Evolutionary conservation across 2,113 vertebrate genomes (phyloP).

Genomic region (Zeus faber): DNA sequence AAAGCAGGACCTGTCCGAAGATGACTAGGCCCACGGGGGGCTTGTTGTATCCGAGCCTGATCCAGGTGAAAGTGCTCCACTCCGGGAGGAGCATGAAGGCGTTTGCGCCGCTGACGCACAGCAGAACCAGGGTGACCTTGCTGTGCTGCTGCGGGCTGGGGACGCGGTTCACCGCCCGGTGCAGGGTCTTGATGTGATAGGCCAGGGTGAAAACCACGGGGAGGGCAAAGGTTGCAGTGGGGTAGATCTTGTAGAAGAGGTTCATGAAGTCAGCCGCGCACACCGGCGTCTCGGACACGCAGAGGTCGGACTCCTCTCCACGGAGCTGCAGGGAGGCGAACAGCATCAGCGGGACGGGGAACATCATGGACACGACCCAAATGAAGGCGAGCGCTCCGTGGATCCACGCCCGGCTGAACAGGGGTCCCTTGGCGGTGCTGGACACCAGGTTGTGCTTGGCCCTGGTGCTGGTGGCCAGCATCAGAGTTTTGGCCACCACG

Average conservation of each 20-base stretch:
- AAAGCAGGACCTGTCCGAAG: slow-evolving; percentile 67
- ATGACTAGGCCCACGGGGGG: slow-evolving; percentile 66
- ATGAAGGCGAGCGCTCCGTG: slow-evolving; percentile 48
- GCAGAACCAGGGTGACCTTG: slow-evolving; percentile 62
- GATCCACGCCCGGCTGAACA: slow-evolving; percentile 48
- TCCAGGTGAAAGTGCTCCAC: slow-evolving; percentile 77
- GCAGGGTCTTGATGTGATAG: slow-evolving; percentile 68
- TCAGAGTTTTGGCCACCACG: slow-evolving; percentile 74
- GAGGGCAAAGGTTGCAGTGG: slow-evolving; percentile 53
- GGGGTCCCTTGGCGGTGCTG: slow-evolving; percentile 22
- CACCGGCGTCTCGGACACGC: slow-evolving; percentile 58
- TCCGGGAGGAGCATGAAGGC: slow-evolving; percentile 75
- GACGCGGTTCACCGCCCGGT: slow-evolving; percentile 54
- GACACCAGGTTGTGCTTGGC: slow-evolving; percentile 57
- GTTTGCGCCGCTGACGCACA: slow-evolving; percentile 67
- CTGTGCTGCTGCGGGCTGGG: slow-evolving; percentile 49
- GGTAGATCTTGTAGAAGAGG: slow-evolving; percentile 75
- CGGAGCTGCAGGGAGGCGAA: slow-evolving; percentile 58
- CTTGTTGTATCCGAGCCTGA: slow-evolving; percentile 52
- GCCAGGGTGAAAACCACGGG: slow-evolving; percentile 66
- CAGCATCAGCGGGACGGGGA: slow-evolving; percentile 72
- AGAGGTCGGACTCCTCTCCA: slow-evolving; percentile 33
- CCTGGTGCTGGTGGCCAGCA: slow-evolving; percentile 66
- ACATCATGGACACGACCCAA: slow-evolving; percentile 61
- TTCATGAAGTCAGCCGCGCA: slow-evolving; percentile 72